phyloP scores from a whole-genome alignment of 2,888 invertebrate genomes.

The Iphiclides podalirius region DNA sequence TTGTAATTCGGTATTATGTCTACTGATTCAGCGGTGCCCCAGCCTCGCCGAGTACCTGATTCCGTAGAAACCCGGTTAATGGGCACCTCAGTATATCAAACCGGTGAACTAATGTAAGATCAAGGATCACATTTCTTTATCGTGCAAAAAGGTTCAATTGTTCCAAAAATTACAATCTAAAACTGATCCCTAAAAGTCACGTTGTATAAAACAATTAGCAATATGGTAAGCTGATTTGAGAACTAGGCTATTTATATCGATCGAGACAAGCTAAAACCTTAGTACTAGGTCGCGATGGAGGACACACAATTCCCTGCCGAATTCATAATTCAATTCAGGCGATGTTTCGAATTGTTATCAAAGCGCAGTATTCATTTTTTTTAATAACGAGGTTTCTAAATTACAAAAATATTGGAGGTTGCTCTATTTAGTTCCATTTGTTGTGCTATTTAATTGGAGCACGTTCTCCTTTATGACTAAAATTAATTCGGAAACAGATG shows the following conservation, averaged over 20 bases:
- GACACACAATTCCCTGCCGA: slow-evolving; percentile 28
- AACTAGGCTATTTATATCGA: not conserved
- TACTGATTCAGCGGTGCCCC: too few species aligned
- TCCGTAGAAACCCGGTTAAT: too few species aligned
- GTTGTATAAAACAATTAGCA: too few species aligned
- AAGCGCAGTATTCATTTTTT: too few species aligned
- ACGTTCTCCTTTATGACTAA: not conserved
- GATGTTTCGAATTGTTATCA: slow-evolving; percentile 29
- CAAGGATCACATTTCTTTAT: too few species aligned
- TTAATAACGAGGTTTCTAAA: slow-evolving; percentile 16
- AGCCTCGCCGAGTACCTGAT: too few species aligned
- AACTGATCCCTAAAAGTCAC: not conserved
- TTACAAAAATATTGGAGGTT: slow-evolving; percentile 4
- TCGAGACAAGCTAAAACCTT: not conserved
- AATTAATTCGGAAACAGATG: not conserved
- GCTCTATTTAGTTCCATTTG: not conserved
- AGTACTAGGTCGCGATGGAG: not conserved
- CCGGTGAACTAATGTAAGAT: too few species aligned
- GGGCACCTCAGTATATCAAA: too few species aligned
- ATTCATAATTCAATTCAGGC: slow-evolving; percentile 25
- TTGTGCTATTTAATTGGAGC: not conserved
- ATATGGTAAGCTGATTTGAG: too few species aligned
- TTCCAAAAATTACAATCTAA: not conserved
- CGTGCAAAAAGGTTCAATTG: slow-evolving; percentile 2
- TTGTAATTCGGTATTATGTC: too few species aligned